Evolutionary conservation across 2,113 vertebrate species (phyloP), one percentile per base, ranked within the genome.

Genomic region (Microcebus murinus): DNA sequence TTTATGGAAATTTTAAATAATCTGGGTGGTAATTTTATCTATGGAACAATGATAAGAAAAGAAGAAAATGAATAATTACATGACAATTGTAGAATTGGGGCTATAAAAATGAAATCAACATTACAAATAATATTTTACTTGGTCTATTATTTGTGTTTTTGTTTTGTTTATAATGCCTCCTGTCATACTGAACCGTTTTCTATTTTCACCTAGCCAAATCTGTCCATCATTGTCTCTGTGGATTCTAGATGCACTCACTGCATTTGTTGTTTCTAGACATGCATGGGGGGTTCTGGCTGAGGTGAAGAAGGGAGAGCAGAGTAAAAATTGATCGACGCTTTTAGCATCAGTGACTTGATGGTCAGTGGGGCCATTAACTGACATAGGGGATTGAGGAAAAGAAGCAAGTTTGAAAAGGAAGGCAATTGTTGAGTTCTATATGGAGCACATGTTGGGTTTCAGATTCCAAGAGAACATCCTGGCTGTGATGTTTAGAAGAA

Each of bases 31-130:
- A 81, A 89, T 67, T 77, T 34, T 67, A 71, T 39, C 18, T 90
- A 18, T 36, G 77, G 94, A 93, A 80, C 80, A 90, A 70, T 77
- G 27, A 45, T 71, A 21, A 91, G 21, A 77, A 68, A 97, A 36
- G 7, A 92, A 89, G 57, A 74, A 50, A 83, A 42, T 4, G 10
- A 83, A 12, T 20, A 77, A 82, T 81, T 57, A 71, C 21, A 77
- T 42, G 82, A 23, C 73, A 86, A 74, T 90, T 80, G 59, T 65
- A 39, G 13, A 7, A 34, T 52, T 48, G 3, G 3, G 8, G 4
- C 18, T 71, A 23, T 55, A 55, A 80, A 80, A 81, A 50, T 68
- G 55, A 95, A 67, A 71, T 71, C 57, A 81, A 5, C 65, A 50
- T 87, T 80, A 73, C n/a, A 67, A 87, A 25, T 6, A 84, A 8